Evolutionary conservation across 2,797 vertebrate genomes (phyloP), one percentile per base, ranked within the genome.

Genomic region (Orestias chungarensis): DNA sequence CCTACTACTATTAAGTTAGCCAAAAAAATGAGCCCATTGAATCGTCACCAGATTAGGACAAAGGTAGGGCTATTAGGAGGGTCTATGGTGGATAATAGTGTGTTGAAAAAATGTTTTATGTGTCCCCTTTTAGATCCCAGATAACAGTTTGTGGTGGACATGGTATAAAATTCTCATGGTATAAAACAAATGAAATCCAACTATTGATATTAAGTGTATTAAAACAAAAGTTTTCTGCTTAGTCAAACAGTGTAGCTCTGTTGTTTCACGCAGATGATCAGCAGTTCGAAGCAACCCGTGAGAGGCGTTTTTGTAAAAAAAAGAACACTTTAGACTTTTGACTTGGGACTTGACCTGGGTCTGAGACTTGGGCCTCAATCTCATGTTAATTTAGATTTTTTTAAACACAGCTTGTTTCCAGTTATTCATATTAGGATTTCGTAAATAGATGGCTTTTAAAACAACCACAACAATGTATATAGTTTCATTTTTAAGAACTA

Each of bases 21-120:
- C 23, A 44, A 66, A 20, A 29, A 71, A 52, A 64, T 70, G 29
- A 1, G 0, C 11, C 27, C 6, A 2, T 43, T 27, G 17, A 61
- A 55, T 33, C 49, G 55, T 68, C 23, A 38, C 54, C 65, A 70
- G 57, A 64, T 73, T 29, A 27, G 49, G 15, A 35, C 66, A 64
- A 43, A n/a, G 68, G 33, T 40, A 17, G n/a, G 20, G 52, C 35
- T 31, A 71, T 75, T 31, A 61, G 29, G n/a, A 69, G 52, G 68
- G 44, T 35, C 20, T 35, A 54, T 57, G 27, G 61, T 68, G 1
- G 20, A 68, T 47, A 44, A n/a, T 17, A 46, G 6, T 50, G 33
- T 35, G 17, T 44, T 25, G 62, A 25, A 18, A 69, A 54, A 10
- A 42, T 9, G 1, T 29, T 18, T 18, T 11, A 35, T 38, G 57